Base-by-base conservation (phyloP, 35 echinoderm and acorn worm species). In the Eucidaris tribuloides region DNA sequence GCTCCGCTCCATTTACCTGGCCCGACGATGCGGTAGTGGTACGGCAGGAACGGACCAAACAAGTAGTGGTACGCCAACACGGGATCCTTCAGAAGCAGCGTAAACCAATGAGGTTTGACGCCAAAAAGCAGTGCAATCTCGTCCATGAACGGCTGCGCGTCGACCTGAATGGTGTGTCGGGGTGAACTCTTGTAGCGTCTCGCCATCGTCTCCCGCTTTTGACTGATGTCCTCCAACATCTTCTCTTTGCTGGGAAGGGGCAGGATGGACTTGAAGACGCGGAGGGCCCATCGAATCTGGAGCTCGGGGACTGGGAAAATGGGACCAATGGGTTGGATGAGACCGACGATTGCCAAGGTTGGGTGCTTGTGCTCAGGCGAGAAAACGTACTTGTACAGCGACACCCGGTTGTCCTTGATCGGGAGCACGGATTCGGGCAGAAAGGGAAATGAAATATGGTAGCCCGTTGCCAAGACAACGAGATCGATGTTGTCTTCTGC, bases 1-100 rank as follows among this genome's bases (percentile, higher is more conserved):
- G 94, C 89, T 7, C 94, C 94, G 31, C 45, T 59, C 94, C 94
- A 97, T 62, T 97, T 87, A 17, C 94, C 94, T 23, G 94, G 94
- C 28, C 94, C 94, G 2, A 87, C 68, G 0, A 97, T 32, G 19
- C 94, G 93, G 38, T 96, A 96, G 76, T 96, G 93, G 45, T 96
- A 96, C 2, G 93, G 88, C 2, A 62, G 20, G n/a, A 33, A 87
- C 14, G 93, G 89, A 31, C 93, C 93, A 83, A 84, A 91, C 44
- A 92, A 33, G 60, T 57, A 79, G 58, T 71, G 61, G 6, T 84
- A 32, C 59, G 66, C 91, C 29, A 96, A 76, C 48, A 61, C 15
- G 25, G 93, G 93, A 58, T 96, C 85, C 4, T 33, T 38, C 2
- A 84, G 23, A 35, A 96, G 58, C 58, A 96, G 31, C 58, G 81